Percentiles rank a stretch among this genome's conserved stretches.
These are phyloP conservation scores for Amphimedon queenslandica DNA, from an alignment of 37 sponge, comb jelly and placozoan species.

Conservation along the genomic window DNA sequence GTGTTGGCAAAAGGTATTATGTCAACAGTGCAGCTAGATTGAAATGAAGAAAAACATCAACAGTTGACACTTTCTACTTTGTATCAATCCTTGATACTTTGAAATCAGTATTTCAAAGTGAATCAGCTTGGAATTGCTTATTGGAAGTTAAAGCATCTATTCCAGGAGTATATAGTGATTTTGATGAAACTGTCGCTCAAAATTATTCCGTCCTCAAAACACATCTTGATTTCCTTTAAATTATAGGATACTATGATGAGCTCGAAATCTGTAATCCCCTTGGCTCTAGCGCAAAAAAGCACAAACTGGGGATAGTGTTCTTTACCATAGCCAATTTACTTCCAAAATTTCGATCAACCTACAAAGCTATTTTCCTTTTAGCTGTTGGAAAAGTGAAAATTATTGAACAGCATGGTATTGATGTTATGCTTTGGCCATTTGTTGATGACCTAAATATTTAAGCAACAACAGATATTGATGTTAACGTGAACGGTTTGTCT, in stretches of 20 bases:
- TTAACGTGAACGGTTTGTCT: neutral
- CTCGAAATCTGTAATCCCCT: too few species aligned
- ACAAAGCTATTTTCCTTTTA: conserved; percentile 8
- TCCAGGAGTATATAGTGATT: neutral
- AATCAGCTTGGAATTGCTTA: too few species aligned
- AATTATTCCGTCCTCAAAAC: neutral
- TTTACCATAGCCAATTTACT: conserved; percentile 1
- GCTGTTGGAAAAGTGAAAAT: neutral
- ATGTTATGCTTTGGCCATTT: conserved; percentile 4
- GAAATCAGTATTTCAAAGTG: too few species aligned
- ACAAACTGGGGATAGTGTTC: too few species aligned
- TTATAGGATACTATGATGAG: conserved; percentile 1
- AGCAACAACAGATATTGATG: too few species aligned
- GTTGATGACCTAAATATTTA: neutral
- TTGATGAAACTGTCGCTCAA: neutral
- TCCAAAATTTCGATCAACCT: conserved; percentile 12
- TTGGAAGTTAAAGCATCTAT: too few species aligned
- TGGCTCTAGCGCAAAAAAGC: too few species aligned
- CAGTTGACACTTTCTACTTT: too few species aligned
- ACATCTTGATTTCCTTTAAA: neutral
- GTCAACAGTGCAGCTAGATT: too few species aligned
- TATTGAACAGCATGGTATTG: conserved; percentile 19
- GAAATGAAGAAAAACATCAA: too few species aligned
- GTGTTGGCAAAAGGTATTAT: too few species aligned
- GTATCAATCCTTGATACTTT: too few species aligned